Conservation (phyloP, 2,797 vertebrate genomes). For the Sebastes trivittatus region DNA sequence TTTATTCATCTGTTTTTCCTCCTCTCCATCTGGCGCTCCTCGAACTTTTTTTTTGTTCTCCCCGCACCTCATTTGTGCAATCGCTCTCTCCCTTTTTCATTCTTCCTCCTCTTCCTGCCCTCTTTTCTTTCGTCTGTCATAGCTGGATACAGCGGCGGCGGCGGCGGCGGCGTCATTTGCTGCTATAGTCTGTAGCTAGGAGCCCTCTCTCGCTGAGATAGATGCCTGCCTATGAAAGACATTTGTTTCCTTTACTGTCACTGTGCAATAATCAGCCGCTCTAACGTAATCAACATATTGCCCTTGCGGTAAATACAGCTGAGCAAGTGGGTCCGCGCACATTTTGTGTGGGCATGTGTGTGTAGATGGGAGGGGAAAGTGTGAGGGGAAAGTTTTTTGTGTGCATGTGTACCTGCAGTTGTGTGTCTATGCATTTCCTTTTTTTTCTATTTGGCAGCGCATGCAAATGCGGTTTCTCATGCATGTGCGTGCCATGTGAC, state of each 20-base stretch:
- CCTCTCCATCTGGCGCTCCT: conserved; percentile 67
- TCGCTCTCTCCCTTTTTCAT: conserved; percentile 40
- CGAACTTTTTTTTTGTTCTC: conserved; percentile 63
- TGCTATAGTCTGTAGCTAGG: conserved; percentile 70
- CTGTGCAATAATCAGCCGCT: conserved; percentile 83
- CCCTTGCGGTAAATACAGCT: conserved; percentile 84
- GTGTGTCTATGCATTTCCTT: conserved; percentile 13
- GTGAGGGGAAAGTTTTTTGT: neutral
- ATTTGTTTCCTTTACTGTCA: conserved; percentile 84
- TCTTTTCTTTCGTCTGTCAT: conserved; percentile 65
- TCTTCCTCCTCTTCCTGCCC: conserved; percentile 59
- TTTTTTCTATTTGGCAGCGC: conserved; percentile 28
- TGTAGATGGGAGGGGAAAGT: neutral
- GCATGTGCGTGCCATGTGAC: conserved; percentile 69
- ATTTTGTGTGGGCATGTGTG: conserved; percentile 52
- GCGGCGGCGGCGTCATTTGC: conserved; percentile 64
- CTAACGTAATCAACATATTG: conserved; percentile 85
- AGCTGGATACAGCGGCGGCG: conserved; percentile 44
- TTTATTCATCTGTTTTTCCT: conserved; percentile 60
- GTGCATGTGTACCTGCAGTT: conserved; percentile 43
- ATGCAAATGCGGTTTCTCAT: conserved; percentile 35
- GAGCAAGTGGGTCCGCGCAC: conserved; percentile 73
- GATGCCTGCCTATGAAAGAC: conserved; percentile 81
- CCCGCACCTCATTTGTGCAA: conserved; percentile 57
- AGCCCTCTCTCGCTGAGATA: conserved; percentile 76